Base-by-base conservation (phyloP, 2,888 invertebrate species). In the Timandra comae region DNA sequence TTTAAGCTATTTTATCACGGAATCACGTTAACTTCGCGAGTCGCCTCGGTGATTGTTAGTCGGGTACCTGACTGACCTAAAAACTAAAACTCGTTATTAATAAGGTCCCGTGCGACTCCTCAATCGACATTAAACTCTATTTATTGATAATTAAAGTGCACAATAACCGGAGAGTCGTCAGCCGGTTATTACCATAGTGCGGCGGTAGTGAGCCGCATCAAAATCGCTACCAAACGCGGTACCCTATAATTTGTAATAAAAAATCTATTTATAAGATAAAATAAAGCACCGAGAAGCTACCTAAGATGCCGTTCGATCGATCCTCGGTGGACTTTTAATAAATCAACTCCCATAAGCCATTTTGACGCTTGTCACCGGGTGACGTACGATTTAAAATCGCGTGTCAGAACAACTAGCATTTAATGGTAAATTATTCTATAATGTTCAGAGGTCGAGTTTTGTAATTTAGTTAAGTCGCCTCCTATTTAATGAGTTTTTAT, bases 181-280 rank as follows among this genome's bases (percentile, higher is more conserved):
- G 62, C 43, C 50, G 48, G 65, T 78, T 80, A 72, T 63, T 62
- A 58, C 68, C 44, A 47, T 62, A 59, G 53, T n/a, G 65, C 53
- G 53, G 49, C 50, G 61, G 54, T 52, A 52, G 46, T 49, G 46
- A 46, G 63, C 61, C 57, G 72, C 70, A 69, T 71, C 78, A 59
- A 79, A 79, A 81, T 79, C 80, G 81, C 81, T 82, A 82, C 82
- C 80, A 81, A 81, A 79, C 74, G 72, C 63, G 71, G 80, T 79
- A 84, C 79, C 85, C 85, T 81, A 74, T 85, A 84, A 85, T 85
- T 85, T 85, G 73, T 80, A 71, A 77, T 81, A 82, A 82, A 85
- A 84, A 85, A 82, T 82, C 81, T 84, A 84, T 85, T 84, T 85
- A 85, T 81, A 78, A 82, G 80, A 78, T 75, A 81, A 84, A 81